Evolutionary conservation across 2,113 vertebrate genomes (phyloP), one percentile per base, ranked within the genome.

Genomic region (Silurus glanis): DNA sequence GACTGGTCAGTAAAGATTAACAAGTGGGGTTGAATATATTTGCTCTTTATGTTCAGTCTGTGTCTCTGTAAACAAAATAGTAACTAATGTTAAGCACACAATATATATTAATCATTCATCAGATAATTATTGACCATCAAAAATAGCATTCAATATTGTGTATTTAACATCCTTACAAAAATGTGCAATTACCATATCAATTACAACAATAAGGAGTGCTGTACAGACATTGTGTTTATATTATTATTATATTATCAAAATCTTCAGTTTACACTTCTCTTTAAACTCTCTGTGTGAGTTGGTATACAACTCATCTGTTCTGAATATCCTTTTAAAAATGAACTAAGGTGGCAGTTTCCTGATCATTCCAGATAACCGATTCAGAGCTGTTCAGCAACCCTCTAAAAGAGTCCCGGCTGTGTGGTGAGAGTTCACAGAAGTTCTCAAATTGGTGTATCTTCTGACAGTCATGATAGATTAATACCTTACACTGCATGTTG

Each of bases 261-360:
- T 45, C 14, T 17, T 71, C 7, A 71, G 1, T 17, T 45, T 45
- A 2, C 4, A 13, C 5, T 74, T 49, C 45, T 49, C 45, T 49
- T 74, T 9, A 9, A 21, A 47, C 45, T 72, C 3, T 72, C 10
- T 72, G 17, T 49, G 45, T 49, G 17, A 90, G 90, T 91, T 90
- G 91, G 92, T 93, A 92, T 58, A 92, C 49, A 89, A 92, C 91
- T 88, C 72, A 86, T 88, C 14, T 87, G 75, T 37, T 23, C 83
- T 69, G 49, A 80, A 87, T 86, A 80, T 83, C 67, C 6, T 81
- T 92, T 88, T 91, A 89, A 85, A 90, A 93, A 92, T 62, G 28
- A 90, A 89, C 87, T 89, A 87, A 90, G 92, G 91, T 92, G 93
- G 87, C 88, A 93, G 91, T 93, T 95, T 94, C 94, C 94, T 93